phyloP scores from a whole-genome alignment of 1,140 invertebrate genomes.

The Brachionus angularis region DNA sequence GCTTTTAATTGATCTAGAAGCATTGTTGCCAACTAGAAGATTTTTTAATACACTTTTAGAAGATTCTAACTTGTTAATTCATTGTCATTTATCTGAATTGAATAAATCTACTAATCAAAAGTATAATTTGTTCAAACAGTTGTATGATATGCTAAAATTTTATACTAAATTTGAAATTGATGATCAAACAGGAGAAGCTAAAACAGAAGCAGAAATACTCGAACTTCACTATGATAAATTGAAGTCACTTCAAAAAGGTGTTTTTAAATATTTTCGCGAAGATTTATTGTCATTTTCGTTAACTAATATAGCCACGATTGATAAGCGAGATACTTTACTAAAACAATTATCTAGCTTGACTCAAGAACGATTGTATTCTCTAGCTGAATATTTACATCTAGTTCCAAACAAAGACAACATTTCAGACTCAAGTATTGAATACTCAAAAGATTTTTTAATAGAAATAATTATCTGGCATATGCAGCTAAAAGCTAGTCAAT shows the following conservation, averaged over 20 bases:
- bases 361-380: slow-evolving; percentile 48
- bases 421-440: slow-evolving; percentile 19
- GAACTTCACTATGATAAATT: slow-evolving; percentile 85
- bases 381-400: slow-evolving; percentile 19
- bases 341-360: slow-evolving; percentile 78
- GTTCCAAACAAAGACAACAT: not conserved
- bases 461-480: slow-evolving; percentile 33
- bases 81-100: slow-evolving; percentile 56
- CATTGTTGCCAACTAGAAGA: slow-evolving; percentile 82
- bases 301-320: slow-evolving; percentile 86
- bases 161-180: slow-evolving; percentile 96
- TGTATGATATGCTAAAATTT: slow-evolving; percentile 91
- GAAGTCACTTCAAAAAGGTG: slow-evolving; percentile 76
- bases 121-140: slow-evolving; percentile 63
- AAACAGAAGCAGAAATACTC: slow-evolving; percentile 88
- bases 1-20: slow-evolving; percentile 90
- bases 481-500: slow-evolving; percentile 5
- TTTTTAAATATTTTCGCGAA: slow-evolving; percentile 85
- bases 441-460: slow-evolving; percentile 35
- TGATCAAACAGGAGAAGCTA: slow-evolving; percentile 86
- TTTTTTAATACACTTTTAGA: slow-evolving; percentile 95
- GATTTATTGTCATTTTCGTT: slow-evolving; percentile 75
- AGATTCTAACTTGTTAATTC: slow-evolving; percentile 85
- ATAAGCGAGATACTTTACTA: slow-evolving; percentile 74
- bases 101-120: slow-evolving; percentile 2